A percentile compares a stretch with the other conserved stretches of the same genome.
Conservation (phyloP, 35 echinoderm and acorn worm species). For the Diadema setosum region DNA sequence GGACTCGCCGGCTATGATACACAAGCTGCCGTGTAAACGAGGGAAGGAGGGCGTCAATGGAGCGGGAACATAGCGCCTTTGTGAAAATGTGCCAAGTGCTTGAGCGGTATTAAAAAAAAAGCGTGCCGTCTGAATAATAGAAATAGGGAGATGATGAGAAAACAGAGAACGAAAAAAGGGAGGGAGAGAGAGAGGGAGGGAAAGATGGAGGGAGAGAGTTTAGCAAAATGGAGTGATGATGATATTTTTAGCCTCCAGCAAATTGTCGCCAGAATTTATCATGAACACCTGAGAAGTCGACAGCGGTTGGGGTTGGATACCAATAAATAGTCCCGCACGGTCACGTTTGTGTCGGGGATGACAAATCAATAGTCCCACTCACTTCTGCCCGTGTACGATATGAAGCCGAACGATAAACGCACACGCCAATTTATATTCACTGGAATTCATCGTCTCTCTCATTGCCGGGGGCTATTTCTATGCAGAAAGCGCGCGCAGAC, state of each 20-base stretch:
- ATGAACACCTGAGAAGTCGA: background rate
- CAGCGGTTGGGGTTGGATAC: background rate
- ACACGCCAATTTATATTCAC: too few species aligned
- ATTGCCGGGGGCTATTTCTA: background rate
- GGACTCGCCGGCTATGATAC: background rate
- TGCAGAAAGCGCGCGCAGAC: too few species aligned
- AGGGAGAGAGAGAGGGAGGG: background rate
- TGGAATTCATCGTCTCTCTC: background rate
- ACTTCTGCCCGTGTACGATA: background rate
- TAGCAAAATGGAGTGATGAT: background rate
- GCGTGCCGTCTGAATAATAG: too few species aligned
- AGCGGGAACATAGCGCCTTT: background rate
- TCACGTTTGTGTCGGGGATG: background rate
- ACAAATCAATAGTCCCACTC: background rate
- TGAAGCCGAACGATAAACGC: background rate
- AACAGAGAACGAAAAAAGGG: too few species aligned
- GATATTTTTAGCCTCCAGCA: background rate
- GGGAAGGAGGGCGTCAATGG: background rate
- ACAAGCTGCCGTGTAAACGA: background rate
- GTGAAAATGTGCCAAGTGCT: slow-evolving; percentile 2
- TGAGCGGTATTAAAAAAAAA: background rate
- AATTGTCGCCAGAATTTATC: background rate
- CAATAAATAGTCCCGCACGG: background rate
- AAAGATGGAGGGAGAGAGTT: background rate
- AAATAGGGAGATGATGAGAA: too few species aligned